These are phyloP conservation scores for Synanthedon tipuliformis DNA, from an alignment of 2,888 invertebrate species.

Conservation along the genomic window DNA sequence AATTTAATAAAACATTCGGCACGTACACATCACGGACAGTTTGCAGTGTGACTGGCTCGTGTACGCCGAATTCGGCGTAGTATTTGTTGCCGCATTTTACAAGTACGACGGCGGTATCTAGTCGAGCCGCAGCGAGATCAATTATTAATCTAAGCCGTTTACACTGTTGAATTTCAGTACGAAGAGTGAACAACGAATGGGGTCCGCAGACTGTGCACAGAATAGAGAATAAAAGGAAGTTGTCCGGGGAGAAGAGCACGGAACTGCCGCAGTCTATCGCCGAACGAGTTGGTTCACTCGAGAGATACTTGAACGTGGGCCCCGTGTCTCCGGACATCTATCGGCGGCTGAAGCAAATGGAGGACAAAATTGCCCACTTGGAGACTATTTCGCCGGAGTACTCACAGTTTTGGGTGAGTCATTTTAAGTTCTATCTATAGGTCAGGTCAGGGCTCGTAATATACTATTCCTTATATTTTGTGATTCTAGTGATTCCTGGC, in stretches of 20 bases:
- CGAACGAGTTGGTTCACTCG: constrained; percentile 75
- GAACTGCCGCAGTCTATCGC: constrained; percentile 72
- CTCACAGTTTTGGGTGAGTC: constrained; percentile 73
- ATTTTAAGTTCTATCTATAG: neutral
- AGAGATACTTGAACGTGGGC: constrained; percentile 70
- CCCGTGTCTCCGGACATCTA: constrained; percentile 75
- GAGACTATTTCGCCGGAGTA: constrained; percentile 87
- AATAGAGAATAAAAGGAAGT: constrained; percentile 14
- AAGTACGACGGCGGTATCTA: no score
- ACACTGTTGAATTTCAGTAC: constrained; percentile 57
- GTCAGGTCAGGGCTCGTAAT: neutral
- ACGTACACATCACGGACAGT: no score
- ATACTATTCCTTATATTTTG: no score
- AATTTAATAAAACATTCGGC: no score
- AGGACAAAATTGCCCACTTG: constrained; percentile 78
- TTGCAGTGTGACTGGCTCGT: no score
- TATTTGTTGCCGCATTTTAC: no score
- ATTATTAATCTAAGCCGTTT: no score
- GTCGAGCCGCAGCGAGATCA: no score
- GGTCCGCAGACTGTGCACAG: constrained; percentile 71
- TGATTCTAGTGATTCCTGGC: no score
- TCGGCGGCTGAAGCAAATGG: constrained; percentile 76
- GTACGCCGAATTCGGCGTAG: no score
- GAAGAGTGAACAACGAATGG: constrained; percentile 76
- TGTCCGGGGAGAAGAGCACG: constrained; percentile 7